These are phyloP conservation scores for Cherax quadricarinatus DNA, from an alignment of 1,140 invertebrate species.

Conservation along the genomic window DNA sequence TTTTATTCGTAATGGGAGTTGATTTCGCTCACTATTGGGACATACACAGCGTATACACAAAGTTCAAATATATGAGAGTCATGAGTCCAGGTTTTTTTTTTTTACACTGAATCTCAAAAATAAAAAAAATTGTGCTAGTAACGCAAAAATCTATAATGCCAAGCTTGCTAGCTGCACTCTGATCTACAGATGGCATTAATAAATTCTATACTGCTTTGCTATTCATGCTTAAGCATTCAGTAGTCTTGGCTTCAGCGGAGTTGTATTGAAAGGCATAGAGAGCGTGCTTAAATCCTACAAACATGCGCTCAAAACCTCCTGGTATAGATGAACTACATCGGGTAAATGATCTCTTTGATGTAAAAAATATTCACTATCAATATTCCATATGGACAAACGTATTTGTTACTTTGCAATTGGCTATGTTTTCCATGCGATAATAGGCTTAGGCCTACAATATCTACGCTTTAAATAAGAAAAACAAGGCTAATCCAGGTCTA, in stretches of 20 bases:
- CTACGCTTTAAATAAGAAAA: background rate
- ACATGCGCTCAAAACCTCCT: background rate
- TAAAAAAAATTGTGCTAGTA: too few relatives aligned
- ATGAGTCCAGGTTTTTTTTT: too few relatives aligned
- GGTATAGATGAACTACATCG: background rate
- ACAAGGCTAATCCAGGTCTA: background rate
- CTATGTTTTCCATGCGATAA: constrained; percentile 9
- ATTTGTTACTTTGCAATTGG: background rate
- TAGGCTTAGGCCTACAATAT: background rate
- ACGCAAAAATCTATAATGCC: too few relatives aligned
- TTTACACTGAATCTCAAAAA: too few relatives aligned
- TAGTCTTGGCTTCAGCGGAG: background rate
- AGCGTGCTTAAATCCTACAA: background rate
- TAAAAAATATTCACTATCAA: background rate
- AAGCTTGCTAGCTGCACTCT: background rate
- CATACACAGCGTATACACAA: too few relatives aligned
- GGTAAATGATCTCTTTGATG: background rate
- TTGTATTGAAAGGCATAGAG: background rate
- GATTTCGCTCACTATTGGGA: too few relatives aligned
- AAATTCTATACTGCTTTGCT: background rate
- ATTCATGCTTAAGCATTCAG: background rate
- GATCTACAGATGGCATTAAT: background rate
- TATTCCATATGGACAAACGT: background rate
- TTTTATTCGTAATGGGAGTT: too few relatives aligned
- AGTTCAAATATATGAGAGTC: too few relatives aligned